A percentile compares a stretch with the other conserved stretches of the same genome.
phyloP scores from a whole-genome alignment of 2,797 vertebrate species.

The Sebastes trivittatus region DNA sequence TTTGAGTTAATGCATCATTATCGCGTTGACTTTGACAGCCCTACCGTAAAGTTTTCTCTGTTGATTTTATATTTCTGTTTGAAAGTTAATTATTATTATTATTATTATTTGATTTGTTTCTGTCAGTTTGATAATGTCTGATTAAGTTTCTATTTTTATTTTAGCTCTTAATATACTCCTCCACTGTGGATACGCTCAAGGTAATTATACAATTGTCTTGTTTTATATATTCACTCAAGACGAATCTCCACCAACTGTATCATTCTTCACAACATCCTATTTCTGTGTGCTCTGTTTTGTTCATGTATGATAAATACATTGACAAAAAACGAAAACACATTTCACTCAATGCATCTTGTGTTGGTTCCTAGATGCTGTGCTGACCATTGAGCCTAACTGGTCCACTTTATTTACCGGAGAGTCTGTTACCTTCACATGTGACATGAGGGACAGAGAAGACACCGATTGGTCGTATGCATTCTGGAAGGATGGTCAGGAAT shows the following conservation, averaged over 20 bases:
- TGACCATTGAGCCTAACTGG: slow-evolving; percentile 3
- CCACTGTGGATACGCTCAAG: slow-evolving; percentile 8
- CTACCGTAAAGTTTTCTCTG: too few species aligned
- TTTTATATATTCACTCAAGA: too few species aligned
- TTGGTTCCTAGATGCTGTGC: not conserved
- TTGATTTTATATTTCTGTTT: too few species aligned
- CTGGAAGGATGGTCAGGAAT: too few species aligned
- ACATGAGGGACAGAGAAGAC: not conserved
- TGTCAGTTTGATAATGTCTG: not conserved
- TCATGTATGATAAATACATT: not conserved
- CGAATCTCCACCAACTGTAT: not conserved
- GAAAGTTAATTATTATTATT: too few species aligned
- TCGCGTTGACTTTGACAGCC: too few species aligned
- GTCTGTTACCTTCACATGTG: not conserved
- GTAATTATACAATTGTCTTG: not conserved
- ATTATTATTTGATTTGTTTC: too few species aligned
- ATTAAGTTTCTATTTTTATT: slow-evolving; percentile 1
- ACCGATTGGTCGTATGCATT: too few species aligned
- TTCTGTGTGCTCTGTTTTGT: not conserved
- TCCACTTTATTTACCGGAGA: not conserved
- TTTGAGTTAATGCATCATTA: rapidly evolving
- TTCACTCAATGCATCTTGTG: not conserved
- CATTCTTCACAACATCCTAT: not conserved
- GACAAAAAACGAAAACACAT: not conserved
- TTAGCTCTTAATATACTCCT: not conserved